These are phyloP conservation scores for Antheraea pernyi DNA, from an alignment of 1,140 invertebrate genomes.

Conservation along the genomic window DNA sequence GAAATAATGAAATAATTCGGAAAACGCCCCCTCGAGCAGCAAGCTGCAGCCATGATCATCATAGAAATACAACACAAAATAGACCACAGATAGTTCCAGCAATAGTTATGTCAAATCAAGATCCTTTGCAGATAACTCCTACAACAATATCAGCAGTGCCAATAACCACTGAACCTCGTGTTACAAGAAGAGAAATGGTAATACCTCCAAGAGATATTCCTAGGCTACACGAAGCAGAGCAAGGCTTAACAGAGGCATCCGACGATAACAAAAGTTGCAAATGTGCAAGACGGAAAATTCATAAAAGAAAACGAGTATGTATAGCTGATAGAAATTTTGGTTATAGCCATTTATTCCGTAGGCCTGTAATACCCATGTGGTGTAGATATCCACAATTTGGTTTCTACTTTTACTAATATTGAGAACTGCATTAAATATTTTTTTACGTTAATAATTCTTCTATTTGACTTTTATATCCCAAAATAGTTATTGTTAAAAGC, in stretches of 20 bases:
- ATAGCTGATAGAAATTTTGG: neutral
- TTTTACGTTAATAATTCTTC: no score
- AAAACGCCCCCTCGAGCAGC: conserved; percentile 14
- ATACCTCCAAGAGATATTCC: neutral
- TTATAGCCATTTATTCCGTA: neutral
- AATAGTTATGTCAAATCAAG: neutral
- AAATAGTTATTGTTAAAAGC: no score
- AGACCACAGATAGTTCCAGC: neutral
- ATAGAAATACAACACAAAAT: neutral
- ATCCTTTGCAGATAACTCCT: neutral
- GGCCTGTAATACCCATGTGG: neutral
- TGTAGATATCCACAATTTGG: neutral
- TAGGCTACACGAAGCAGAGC: neutral
- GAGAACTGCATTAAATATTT: no score
- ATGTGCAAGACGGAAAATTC: neutral
- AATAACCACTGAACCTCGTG: no score
- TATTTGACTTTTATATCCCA: no score
- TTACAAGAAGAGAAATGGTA: neutral
- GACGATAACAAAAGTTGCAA: neutral
- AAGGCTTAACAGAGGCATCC: neutral
- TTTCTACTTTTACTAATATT: neutral
- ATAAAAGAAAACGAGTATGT: neutral
- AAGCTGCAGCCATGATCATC: neutral
- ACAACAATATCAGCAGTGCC: neutral
- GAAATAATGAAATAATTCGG: conserved; percentile 28